A percentile compares a stretch with the other conserved stretches of the same genome.
phyloP scores from a whole-genome alignment of 2,797 vertebrate species.

The Siniperca undulata region DNA sequence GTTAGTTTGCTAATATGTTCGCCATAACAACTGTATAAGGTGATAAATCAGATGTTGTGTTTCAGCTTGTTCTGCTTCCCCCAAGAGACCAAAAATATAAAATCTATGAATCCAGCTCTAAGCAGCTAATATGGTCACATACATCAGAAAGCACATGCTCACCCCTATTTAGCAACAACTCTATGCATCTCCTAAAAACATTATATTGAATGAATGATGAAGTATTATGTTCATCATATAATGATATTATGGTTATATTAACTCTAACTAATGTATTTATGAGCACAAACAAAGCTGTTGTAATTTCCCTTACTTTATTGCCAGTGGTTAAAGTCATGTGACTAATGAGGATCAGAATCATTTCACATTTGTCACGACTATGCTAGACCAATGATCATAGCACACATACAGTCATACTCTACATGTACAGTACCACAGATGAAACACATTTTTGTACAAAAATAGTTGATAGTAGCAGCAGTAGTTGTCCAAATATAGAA shows the following conservation, averaged over 20 bases:
- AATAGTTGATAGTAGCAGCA: neutral
- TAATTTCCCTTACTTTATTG: neutral
- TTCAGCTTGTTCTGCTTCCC: neutral
- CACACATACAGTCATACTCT: neutral
- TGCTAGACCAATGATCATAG: neutral
- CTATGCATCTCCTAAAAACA: neutral
- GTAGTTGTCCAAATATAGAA: neutral
- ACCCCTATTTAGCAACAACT: neutral
- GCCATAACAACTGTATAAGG: neutral
- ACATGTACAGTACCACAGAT: neutral
- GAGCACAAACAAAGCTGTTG: too few relatives aligned
- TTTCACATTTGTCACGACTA: neutral
- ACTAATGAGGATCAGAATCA: neutral
- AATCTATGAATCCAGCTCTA: neutral
- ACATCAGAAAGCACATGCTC: neutral
- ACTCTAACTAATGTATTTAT: neutral
- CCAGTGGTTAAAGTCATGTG: neutral
- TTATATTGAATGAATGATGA: too few relatives aligned
- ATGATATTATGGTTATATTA: neutral
- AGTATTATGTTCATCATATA: neutral
- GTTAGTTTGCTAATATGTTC: neutral
- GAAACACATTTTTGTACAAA: neutral
- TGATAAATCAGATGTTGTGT: neutral
- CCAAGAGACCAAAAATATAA: neutral
- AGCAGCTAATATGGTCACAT: neutral